Evolutionary conservation across 2,888 invertebrate species (phyloP), one percentile per base, ranked within the genome.

Genomic region (Lepidocyrtoides sp.): DNA sequence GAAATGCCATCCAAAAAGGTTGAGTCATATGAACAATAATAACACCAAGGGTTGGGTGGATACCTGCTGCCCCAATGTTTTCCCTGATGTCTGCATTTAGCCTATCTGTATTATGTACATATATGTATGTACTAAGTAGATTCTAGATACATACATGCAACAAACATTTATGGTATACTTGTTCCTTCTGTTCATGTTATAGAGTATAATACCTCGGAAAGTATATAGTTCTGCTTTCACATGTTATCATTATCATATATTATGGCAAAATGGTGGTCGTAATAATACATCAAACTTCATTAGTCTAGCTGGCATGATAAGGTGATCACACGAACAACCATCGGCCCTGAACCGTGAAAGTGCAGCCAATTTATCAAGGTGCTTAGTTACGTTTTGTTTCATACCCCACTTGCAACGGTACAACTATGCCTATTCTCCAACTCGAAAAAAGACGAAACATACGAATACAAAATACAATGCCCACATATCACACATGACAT

Each of bases 331-430:
- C 79, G 79, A 81, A 81, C 57, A 20, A 60, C 32, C 36, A 2
- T 17, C 36, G 57, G n/a, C 81, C 60, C 32, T 81, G 81, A 81
- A 81, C 81, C 81, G 60, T 81, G 81, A 81, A 81, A 81, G 60
- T 81, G 57, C 23, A 57, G 60, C 20, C 57, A 81, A 81, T 81
- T 81, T 81, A 81, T 81, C 81, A 81, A 81, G 81, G 81, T 81
- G 81, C 81, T 41, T 81, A 26, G 75, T 75, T 75, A 48, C 14
- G n/a, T 17, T 69, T n/a, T n/a, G n/a, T n/a, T n/a, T n/a, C n/a
- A n/a, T n/a, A n/a, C n/a, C n/a, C n/a, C n/a, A n/a, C n/a, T n/a
- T n/a, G n/a, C n/a, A n/a, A n/a, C n/a, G n/a, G n/a, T n/a, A n/a
- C n/a, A n/a, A n/a, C n/a, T n/a, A n/a, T n/a, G n/a, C n/a, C n/a